Evolutionary conservation across 2,113 vertebrate genomes (phyloP), one percentile per base, ranked within the genome.

Genomic region (Puntigrus tetrazona): DNA sequence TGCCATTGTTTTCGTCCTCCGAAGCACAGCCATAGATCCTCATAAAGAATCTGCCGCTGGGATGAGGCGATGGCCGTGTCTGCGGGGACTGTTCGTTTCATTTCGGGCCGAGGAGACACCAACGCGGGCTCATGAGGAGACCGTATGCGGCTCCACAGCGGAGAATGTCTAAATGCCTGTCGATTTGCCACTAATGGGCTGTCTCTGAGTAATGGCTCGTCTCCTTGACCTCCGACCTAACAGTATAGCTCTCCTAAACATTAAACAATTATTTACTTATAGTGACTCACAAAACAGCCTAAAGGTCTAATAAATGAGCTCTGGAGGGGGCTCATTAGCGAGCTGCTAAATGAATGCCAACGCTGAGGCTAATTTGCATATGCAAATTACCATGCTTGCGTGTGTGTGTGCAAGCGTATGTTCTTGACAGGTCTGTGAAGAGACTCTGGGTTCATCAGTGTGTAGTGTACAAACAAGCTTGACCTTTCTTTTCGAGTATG

Each of bases 1-100:
- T 94, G 91, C 91, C 86, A 90, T 89, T 91, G 86, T 93, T 92
- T 92, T 91, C 55, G 63, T 87, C 90, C 88, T 89, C 86, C 84
- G 90, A 92, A 91, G 89, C 92, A 92, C 87, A 93, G 90, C 91
- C 69, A 65, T 78, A 81, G 61, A 41, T 90, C 91, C 91, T 91
- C 87, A 84, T 92, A 90, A 91, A 91, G 90, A 90, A 90, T 86
- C 86, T 85, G 89, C 87, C 91, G 45, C 14, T 57, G 83, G 73
- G 47, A 47, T 29, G 73, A 13, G n/a, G 77, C 67, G 52, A 55
- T 55, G 22, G 52, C 7, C 7, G 22, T 3, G 52, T 55, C 52
- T 55, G 52, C 22, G 7, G 20, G 2, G 79, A 90, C 57, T 45
- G 43, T 47, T 83, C 86, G 92, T 92, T 92, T 61, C 77, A 92